phyloP scores from a whole-genome alignment of 35 echinoderm and acorn worm species.

The Chiridota heheva region DNA sequence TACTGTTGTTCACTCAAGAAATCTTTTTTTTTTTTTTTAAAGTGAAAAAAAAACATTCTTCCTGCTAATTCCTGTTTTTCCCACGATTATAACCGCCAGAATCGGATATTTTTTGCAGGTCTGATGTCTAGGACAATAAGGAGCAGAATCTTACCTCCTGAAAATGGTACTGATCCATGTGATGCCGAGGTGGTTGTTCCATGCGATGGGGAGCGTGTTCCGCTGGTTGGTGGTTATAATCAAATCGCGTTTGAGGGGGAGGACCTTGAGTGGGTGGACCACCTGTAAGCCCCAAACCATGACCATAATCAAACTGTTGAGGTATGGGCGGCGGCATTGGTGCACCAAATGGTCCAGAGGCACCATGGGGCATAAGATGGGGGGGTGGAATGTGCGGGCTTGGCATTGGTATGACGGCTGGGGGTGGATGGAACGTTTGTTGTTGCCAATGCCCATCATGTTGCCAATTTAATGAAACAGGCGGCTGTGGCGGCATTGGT shows the following conservation, averaged over 20 bases:
- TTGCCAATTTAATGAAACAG: neutral
- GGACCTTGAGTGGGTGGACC: slow-evolving; percentile 20
- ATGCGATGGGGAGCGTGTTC: too few species aligned
- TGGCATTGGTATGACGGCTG: neutral
- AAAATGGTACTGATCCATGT: slow-evolving; percentile 19
- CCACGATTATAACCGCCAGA: too few species aligned
- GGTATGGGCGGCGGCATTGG: slow-evolving; percentile 36
- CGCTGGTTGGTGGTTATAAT: slow-evolving; percentile 11
- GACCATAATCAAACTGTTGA: slow-evolving; percentile 52
- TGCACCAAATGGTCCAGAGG: slow-evolving; percentile 41
- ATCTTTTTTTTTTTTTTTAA: too few species aligned
- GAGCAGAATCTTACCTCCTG: too few species aligned
- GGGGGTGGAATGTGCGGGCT: neutral
- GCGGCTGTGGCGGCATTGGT: neutral
- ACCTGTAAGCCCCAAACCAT: slow-evolving; percentile 6
- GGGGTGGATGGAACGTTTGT: neutral
- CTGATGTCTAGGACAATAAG: too few species aligned
- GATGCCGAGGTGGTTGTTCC: neutral
- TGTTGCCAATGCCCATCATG: slow-evolving; percentile 13
- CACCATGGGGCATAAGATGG: neutral
- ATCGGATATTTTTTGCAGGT: too few species aligned
- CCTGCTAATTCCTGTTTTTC: too few species aligned
- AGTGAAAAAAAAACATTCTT: too few species aligned
- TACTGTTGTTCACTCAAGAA: too few species aligned
- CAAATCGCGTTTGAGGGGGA: slow-evolving; percentile 15